These are phyloP conservation scores for Eudyptes chrysolophus DNA, from an alignment of 2,113 vertebrate genomes.

Conservation along the genomic window DNA sequence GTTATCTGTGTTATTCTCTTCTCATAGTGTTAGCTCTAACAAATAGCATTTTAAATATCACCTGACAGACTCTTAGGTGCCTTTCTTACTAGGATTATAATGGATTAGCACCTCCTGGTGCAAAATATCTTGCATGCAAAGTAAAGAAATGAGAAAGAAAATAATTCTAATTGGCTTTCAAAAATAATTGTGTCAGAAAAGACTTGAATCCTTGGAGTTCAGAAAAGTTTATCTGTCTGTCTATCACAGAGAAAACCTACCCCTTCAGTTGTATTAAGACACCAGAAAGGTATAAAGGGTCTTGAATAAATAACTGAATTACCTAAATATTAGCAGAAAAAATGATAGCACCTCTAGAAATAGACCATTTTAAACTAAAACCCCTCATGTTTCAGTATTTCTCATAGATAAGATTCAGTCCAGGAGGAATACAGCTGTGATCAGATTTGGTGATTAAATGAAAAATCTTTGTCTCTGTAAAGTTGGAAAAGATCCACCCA, in stretches of 20 bases:
- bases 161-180: background rate
- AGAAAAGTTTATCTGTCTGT: background rate
- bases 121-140: background rate
- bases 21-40: background rate
- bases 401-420: background rate
- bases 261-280: background rate
- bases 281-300: accelerated
- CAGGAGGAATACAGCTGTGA: background rate
- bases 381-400: background rate
- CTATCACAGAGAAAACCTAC: background rate
- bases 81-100: background rate
- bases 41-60: background rate
- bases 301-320: background rate
- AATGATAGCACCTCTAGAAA: accelerated
- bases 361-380: background rate
- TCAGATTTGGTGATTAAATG: background rate
- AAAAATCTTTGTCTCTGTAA: background rate
- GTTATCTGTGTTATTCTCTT: background rate
- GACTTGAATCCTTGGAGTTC: accelerated
- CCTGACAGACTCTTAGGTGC: background rate
- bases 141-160: background rate
- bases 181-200: background rate
- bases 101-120: background rate
- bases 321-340: background rate
- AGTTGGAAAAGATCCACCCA: background rate